phyloP scores from a whole-genome alignment of 2,113 vertebrate species.

The Protobothrops flavoviridis region DNA sequence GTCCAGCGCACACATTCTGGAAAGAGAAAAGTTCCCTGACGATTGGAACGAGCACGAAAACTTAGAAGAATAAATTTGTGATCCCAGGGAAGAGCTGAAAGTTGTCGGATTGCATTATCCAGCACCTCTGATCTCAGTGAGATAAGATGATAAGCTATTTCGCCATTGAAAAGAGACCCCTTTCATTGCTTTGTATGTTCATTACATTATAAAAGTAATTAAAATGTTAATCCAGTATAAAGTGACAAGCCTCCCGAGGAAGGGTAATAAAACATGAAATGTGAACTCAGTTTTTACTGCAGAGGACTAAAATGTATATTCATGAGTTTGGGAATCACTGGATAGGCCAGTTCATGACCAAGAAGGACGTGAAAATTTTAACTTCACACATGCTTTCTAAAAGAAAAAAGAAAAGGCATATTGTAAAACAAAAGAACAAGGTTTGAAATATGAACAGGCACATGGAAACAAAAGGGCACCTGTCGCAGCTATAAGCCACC shows the following conservation, averaged over 20 bases:
- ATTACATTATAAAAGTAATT: background rate
- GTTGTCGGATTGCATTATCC: background rate
- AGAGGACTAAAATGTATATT: background rate
- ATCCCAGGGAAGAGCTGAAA: background rate
- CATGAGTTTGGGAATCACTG: background rate
- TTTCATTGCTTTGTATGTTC: too few species aligned
- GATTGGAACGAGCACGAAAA: background rate
- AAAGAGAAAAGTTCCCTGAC: background rate
- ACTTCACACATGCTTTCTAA: background rate
- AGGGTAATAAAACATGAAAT: background rate
- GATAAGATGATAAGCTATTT: background rate
- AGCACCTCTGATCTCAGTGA: background rate
- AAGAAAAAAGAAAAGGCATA: background rate
- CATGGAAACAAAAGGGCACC: background rate
- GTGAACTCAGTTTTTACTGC: background rate
- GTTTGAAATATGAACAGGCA: background rate
- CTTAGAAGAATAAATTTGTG: background rate
- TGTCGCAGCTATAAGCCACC: background rate
- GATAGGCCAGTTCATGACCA: background rate
- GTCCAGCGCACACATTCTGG: background rate
- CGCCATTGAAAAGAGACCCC: background rate
- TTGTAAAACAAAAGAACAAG: background rate
- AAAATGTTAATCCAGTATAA: background rate
- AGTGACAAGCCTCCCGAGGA: background rate
- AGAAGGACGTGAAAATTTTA: background rate